Conservation (phyloP, 92 coral and sea anemone genomes). For the Parazoanthus swiftii region DNA sequence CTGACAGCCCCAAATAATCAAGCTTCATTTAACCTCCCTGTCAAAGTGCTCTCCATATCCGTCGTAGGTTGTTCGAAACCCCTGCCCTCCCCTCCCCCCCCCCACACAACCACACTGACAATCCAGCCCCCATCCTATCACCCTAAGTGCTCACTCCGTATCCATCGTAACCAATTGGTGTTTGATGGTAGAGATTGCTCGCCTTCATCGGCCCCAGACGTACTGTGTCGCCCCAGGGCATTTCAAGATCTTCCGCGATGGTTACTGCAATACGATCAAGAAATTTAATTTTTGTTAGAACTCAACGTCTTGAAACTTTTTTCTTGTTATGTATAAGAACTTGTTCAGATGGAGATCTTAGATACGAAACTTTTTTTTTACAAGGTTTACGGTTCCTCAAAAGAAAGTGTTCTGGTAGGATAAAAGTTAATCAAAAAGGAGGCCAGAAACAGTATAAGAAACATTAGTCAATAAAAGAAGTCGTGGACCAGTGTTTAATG, state of each 20-base stretch:
- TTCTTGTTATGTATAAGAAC: background rate
- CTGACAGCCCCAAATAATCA: no score
- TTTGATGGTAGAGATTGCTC: slow-evolving; percentile 17
- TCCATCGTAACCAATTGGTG: slow-evolving; percentile 38
- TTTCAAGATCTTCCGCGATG: slow-evolving; percentile 33
- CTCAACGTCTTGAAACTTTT: no score
- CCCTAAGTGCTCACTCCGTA: background rate
- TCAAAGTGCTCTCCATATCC: slow-evolving; percentile 5
- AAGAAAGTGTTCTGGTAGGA: no score
- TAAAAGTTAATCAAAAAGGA: background rate
- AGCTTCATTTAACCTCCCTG: background rate
- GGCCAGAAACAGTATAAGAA: no score
- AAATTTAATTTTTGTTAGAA: background rate
- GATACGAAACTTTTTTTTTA: background rate
- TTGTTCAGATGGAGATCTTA: background rate
- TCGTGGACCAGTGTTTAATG: no score
- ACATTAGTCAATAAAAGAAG: no score
- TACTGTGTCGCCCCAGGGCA: slow-evolving; percentile 42
- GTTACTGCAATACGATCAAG: slow-evolving; percentile 12
- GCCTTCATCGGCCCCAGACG: slow-evolving; percentile 35
- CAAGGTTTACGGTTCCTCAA: no score
- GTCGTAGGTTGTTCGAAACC: slow-evolving; percentile 15
- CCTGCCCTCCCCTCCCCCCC: background rate
- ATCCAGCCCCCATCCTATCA: background rate
- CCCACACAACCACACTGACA: background rate